phyloP scores from a whole-genome alignment of 2,113 vertebrate species.

The Urocitellus parryii region DNA sequence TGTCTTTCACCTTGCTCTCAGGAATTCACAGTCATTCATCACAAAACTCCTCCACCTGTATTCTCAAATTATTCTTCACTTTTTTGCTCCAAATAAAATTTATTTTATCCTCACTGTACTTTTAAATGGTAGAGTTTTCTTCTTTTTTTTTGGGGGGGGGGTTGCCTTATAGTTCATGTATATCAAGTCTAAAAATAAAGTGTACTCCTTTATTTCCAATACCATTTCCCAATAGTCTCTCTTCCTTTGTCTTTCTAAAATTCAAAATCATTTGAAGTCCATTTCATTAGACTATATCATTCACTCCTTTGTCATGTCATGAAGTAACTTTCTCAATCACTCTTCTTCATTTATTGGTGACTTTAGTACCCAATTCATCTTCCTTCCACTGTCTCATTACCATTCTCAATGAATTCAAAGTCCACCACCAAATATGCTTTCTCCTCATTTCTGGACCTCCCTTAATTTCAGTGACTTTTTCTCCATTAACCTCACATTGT shows the following conservation, averaged over 20 bases:
- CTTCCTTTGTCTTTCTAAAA: not conserved
- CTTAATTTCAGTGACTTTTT: not conserved
- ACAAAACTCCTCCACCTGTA: not conserved
- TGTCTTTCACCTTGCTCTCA: not conserved
- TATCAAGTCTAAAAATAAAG: not conserved
- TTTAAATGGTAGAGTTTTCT: not conserved
- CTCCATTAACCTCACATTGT: not conserved
- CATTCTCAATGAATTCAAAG: not conserved
- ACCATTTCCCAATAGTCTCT: not conserved
- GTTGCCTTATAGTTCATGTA: not conserved
- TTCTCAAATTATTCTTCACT: not conserved
- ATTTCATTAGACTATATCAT: not conserved
- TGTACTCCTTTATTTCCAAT: not conserved
- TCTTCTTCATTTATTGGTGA: not conserved
- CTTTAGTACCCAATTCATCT: not conserved
- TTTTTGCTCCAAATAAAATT: not conserved
- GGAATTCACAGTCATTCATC: not conserved
- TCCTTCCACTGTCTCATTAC: not conserved
- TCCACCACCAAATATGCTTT: not conserved
- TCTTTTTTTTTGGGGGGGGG: not conserved
- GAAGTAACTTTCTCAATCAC: not conserved
- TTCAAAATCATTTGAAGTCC: not conserved
- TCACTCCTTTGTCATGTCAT: not conserved
- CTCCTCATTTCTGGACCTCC: not conserved
- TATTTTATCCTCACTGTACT: not conserved